These are phyloP conservation scores for Venusia cambrica DNA, from an alignment of 2,888 invertebrate genomes.

Conservation along the genomic window DNA sequence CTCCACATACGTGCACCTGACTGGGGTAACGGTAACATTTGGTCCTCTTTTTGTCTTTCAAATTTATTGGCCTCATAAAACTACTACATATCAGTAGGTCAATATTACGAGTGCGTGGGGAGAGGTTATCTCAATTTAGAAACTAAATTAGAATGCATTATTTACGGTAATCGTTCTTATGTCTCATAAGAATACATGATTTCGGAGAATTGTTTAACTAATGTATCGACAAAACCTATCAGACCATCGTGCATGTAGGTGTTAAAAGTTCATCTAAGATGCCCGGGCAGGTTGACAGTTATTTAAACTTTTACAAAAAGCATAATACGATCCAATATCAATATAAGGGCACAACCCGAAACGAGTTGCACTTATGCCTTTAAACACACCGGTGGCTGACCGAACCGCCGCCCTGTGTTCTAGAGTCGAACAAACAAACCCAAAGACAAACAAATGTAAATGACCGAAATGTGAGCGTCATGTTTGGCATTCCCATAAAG, in stretches of 20 bases:
- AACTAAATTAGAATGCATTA: slow-evolving; percentile 28
- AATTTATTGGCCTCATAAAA: slow-evolving; percentile 44
- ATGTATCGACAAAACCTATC: slow-evolving; percentile 11
- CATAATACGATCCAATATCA: slow-evolving; percentile 42
- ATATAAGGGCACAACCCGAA: slow-evolving; percentile 58
- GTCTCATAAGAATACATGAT: slow-evolving; percentile 11
- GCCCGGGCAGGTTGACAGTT: slow-evolving; percentile 9
- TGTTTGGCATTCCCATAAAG: slow-evolving; percentile 82
- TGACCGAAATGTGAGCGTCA: slow-evolving; percentile 80
- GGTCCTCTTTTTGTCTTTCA: slow-evolving; percentile 44
- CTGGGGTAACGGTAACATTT: slow-evolving; percentile 45
- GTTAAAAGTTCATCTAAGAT: slow-evolving; percentile 8
- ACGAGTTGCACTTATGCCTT: slow-evolving; percentile 59
- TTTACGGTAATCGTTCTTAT: slow-evolving; percentile 26
- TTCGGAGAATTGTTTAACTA: slow-evolving; percentile 8
- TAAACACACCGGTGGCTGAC: slow-evolving; percentile 66
- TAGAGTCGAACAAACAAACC: slow-evolving; percentile 76
- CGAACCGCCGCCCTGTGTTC: slow-evolving; percentile 78
- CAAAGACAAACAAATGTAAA: slow-evolving; percentile 79
- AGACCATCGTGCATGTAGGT: slow-evolving; percentile 1
- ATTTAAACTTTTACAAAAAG: slow-evolving; percentile 35
- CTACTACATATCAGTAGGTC: slow-evolving; percentile 36
- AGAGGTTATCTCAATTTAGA: slow-evolving; percentile 32
- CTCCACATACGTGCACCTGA: slow-evolving; percentile 34
- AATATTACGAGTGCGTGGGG: slow-evolving; percentile 33